Base-by-base conservation (phyloP, 2,888 invertebrate genomes). In the Dascillus cervinus region DNA sequence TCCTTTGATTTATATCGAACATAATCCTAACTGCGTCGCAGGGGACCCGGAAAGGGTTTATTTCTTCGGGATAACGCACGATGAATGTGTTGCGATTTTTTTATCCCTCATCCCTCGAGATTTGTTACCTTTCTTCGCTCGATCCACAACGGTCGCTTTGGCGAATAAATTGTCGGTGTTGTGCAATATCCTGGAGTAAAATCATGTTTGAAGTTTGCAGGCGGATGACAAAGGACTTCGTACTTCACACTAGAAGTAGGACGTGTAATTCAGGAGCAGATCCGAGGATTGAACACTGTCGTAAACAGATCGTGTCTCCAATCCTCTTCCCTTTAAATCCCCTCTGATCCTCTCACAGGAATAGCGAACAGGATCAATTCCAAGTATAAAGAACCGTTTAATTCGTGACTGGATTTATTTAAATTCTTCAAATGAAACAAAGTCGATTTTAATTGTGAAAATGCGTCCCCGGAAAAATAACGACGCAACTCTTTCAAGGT, bases 291-390 rank as follows among this genome's bases (percentile, higher is more conserved):
- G 57, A 60, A 58, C 57, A 50, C 53, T 58, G 60, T 60, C 60
- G 60, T 58, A 59, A 60, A 60, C 60, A 60, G 58, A 60, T 60
- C 58, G 56, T 56, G 53, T 51, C 53, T 55, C 47, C 55, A 51
- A 55, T 55, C 52, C 55, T 52, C 50, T 52, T 51, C 49, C 43
- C 41, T 38, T 40, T 44, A 55, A 55, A 55, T 55, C 57, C 50
- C 35, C 46, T n/a, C n/a, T 50, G 49, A 52, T 50, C 50, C 50
- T 44, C 46, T 46, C 39, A 35, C 39, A 46, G 37, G 37, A 47
- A 44, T 43, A 44, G 46, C 38, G 49, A 46, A 47, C 43, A 40
- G 47, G 55, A 55, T 55, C 52, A 50, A 51, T 52, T 51, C 43
- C 43, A 46, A 46, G 51, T 50, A 49, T 53, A 52, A 53, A 55